Evolutionary conservation across 2,113 vertebrate species (phyloP).

Genomic region (Epinephelus fuscoguttatus): DNA sequence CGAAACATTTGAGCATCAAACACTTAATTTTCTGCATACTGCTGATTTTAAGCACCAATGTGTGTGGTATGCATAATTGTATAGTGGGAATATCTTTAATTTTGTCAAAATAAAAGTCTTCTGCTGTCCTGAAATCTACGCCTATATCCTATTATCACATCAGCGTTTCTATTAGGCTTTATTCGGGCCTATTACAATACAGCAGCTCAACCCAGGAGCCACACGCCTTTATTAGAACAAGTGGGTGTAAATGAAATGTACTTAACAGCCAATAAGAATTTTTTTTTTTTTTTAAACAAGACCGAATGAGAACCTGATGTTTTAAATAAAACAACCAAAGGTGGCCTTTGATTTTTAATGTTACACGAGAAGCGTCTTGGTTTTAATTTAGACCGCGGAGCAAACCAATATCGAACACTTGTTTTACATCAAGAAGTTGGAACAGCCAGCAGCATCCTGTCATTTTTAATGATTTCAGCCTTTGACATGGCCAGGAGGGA

Average conservation of each 20-base stretch:
- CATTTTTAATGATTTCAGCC: constrained; percentile 10
- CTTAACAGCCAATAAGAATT: background rate
- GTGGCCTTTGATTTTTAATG: constrained; percentile 9
- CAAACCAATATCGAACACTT: constrained; percentile 5
- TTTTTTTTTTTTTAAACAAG: background rate
- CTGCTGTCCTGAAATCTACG: too few relatives aligned
- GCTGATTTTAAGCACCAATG: too few relatives aligned
- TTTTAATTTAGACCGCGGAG: background rate
- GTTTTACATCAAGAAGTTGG: constrained; percentile 31
- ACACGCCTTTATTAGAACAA: constrained; percentile 10
- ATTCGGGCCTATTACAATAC: background rate
- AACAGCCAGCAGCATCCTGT: constrained; percentile 14
- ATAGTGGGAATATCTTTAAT: too few relatives aligned
- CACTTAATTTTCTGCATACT: too few relatives aligned
- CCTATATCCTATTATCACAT: background rate
- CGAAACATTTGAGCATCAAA: too few relatives aligned
- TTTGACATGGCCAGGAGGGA: background rate
- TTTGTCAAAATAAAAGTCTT: too few relatives aligned
- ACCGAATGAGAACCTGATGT: background rate
- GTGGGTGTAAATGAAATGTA: constrained; percentile 28
- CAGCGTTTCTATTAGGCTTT: background rate
- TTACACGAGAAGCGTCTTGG: background rate
- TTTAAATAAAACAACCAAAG: constrained; percentile 12
- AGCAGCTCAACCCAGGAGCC: background rate
- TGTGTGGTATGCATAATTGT: too few relatives aligned